Evolutionary conservation across 2,113 vertebrate species (phyloP).

Genomic region (Geothlypis trichas): DNA sequence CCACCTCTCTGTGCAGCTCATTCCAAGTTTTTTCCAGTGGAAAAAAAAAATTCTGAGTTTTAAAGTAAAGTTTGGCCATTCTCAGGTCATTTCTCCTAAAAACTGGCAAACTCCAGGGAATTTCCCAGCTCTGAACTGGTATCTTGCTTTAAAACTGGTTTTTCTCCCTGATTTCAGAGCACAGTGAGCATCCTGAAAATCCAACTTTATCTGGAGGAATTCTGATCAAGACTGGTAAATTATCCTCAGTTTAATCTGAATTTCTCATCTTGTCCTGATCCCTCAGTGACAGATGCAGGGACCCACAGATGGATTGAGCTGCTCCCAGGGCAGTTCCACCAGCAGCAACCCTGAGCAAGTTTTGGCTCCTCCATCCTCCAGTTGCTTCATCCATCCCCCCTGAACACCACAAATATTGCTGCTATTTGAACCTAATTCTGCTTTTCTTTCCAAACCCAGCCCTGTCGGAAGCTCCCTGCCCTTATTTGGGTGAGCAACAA

Average conservation of each 20-base stretch:
- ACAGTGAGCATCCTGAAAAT: neutral
- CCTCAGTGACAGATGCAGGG: neutral
- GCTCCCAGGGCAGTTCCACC: neutral
- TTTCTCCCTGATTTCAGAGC: neutral
- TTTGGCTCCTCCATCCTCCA: neutral
- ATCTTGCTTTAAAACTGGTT: neutral
- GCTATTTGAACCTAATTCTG: neutral
- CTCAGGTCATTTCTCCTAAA: neutral
- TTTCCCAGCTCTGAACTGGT: neutral
- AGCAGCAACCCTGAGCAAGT: neutral
- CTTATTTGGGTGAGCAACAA: constrained; percentile 53
- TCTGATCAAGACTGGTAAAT: neutral
- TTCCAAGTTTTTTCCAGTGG: too few species aligned
- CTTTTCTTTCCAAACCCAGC: neutral
- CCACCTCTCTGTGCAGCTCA: too few species aligned
- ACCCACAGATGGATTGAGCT: neutral
- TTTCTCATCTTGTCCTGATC: neutral
- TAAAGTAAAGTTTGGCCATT: neutral
- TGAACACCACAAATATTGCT: neutral
- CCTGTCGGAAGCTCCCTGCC: constrained; percentile 15
- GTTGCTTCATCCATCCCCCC: neutral
- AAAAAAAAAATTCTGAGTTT: too few species aligned
- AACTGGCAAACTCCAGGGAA: neutral
- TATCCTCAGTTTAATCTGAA: neutral
- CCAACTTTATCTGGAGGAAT: neutral